phyloP scores from a whole-genome alignment of 2,113 vertebrate genomes.

The Archilochus colubris region DNA sequence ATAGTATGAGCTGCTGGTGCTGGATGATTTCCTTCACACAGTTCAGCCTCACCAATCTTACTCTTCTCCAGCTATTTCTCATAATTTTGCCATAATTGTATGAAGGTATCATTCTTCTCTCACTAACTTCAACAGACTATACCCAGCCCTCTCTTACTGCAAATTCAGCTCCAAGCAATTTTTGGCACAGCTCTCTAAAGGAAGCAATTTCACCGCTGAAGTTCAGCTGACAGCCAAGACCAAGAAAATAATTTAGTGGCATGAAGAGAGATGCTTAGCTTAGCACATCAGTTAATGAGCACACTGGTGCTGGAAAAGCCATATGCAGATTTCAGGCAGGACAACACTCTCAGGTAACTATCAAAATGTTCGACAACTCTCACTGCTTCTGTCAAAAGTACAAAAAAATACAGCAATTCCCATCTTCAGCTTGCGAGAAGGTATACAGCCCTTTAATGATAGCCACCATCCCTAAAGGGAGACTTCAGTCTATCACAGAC shows the following conservation, averaged over 20 bases:
- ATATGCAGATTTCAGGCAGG: background rate
- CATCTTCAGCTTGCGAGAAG: background rate
- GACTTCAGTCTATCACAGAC: background rate
- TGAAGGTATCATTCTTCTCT: background rate
- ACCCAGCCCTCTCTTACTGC: background rate
- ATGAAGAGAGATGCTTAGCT: background rate
- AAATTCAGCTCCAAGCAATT: background rate
- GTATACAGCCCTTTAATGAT: background rate
- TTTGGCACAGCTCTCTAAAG: background rate
- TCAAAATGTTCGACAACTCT: background rate
- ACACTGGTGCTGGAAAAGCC: background rate
- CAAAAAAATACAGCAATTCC: background rate
- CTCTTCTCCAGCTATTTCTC: background rate
- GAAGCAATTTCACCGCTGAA: background rate
- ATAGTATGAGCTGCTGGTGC: background rate
- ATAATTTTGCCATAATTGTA: background rate
- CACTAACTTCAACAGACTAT: background rate
- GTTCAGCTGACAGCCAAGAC: background rate
- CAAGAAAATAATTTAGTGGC: background rate
- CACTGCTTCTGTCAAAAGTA: background rate
- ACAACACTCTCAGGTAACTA: background rate
- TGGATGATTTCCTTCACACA: background rate
- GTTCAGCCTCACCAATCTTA: background rate
- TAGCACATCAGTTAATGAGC: background rate
- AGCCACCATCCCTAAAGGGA: background rate